These are phyloP conservation scores for Catharus fuscescens DNA, from an alignment of 2,113 vertebrate genomes.

Conservation along the genomic window DNA sequence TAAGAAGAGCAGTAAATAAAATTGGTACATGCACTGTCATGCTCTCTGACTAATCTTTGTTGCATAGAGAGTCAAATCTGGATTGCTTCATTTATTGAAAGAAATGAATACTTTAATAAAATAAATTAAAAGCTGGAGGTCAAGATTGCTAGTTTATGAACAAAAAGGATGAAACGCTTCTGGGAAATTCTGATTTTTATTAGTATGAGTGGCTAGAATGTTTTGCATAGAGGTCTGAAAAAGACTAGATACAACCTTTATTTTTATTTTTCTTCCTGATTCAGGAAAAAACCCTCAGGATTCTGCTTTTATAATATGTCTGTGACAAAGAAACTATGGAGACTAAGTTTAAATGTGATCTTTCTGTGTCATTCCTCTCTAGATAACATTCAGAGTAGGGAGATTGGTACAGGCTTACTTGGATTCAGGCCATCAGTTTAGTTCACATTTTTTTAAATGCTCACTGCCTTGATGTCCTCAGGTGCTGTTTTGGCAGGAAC, in stretches of 20 bases:
- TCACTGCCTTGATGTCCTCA: background rate
- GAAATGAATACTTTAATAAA: conserved; percentile 25
- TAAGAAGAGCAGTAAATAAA: background rate
- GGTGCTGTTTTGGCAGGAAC: background rate
- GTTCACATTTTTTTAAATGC: background rate
- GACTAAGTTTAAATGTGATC: background rate
- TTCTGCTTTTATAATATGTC: background rate
- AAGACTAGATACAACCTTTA: background rate
- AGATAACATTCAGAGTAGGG: background rate
- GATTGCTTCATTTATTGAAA: background rate
- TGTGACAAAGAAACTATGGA: background rate
- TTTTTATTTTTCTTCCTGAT: background rate
- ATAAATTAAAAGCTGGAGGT: conserved; percentile 1
- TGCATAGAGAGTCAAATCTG: background rate
- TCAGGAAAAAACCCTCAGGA: background rate
- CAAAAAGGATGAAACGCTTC: background rate
- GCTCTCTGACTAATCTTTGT: background rate
- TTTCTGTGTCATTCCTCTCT: background rate
- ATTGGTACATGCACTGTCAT: background rate
- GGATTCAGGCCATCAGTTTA: background rate
- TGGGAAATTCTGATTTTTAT: background rate
- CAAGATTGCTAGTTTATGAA: background rate
- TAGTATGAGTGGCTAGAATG: background rate
- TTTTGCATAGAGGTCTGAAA: background rate
- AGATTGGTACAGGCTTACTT: background rate